Percentiles rank a stretch among this genome's conserved stretches.
These are phyloP conservation scores for Strigamia transsilvanica DNA, from an alignment of 2,888 invertebrate species.

Conservation along the genomic window DNA sequence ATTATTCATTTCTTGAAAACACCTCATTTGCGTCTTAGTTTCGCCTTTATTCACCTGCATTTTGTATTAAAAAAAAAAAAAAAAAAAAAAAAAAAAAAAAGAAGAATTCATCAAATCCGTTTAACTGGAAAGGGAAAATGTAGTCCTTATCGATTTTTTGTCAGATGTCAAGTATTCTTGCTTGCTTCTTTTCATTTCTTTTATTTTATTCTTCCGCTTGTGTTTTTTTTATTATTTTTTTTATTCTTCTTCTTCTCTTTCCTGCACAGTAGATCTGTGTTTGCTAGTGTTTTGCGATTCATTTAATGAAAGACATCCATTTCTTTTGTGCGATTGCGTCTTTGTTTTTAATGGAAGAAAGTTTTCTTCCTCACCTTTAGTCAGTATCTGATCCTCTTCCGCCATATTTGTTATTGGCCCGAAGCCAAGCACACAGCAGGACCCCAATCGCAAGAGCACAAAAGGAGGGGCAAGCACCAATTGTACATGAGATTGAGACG, in stretches of 20 bases:
- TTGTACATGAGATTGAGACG: not conserved
- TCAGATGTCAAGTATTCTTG: slow-evolving; percentile 26
- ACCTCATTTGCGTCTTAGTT: not conserved
- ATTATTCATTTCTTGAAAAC: not conserved
- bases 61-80: not conserved
- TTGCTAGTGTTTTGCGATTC: not conserved
- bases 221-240: not conserved
- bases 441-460: slow-evolving; percentile 30
- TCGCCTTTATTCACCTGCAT: not conserved
- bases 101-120: not conserved
- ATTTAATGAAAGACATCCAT: not conserved
- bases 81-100: not conserved
- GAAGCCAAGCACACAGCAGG: not conserved
- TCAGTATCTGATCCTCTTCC: slow-evolving; percentile 14
- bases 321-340: not conserved
- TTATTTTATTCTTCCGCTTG: not conserved
- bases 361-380: slow-evolving; percentile 6
- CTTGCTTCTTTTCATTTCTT: slow-evolving; percentile 19
- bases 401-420: slow-evolving; percentile 30
- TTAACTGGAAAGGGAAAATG: slow-evolving; percentile 7
- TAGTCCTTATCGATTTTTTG: slow-evolving; percentile 19
- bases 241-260: not conserved
- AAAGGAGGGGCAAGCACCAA: slow-evolving; percentile 20
- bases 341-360: slow-evolving; percentile 21
- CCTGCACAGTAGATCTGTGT: not conserved